phyloP scores from a whole-genome alignment of 2,888 invertebrate genomes.

The Leptinotarsa tumamoca region DNA sequence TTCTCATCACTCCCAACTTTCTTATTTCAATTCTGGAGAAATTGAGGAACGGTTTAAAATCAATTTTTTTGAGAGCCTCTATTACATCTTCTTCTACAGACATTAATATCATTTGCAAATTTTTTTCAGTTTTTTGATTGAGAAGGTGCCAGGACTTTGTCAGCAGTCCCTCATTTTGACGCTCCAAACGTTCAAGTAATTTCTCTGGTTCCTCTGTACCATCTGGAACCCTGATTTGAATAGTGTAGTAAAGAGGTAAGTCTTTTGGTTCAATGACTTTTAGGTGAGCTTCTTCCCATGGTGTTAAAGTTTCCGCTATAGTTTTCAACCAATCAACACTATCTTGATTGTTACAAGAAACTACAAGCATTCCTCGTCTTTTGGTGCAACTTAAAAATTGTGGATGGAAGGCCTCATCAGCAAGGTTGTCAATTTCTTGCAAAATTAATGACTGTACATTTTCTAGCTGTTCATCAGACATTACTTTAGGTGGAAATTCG shows the following conservation, averaged over 20 bases:
- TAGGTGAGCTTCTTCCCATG: constrained; percentile 34
- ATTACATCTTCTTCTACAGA: constrained; percentile 34
- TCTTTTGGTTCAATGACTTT: constrained; percentile 28
- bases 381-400: constrained; percentile 34
- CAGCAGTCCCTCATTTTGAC: constrained; percentile 32
- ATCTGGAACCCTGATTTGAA: constrained; percentile 10
- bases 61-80: constrained; percentile 27
- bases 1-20: constrained; percentile 14
- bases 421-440: constrained; percentile 30
- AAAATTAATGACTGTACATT: constrained; percentile 24
- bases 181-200: constrained; percentile 4
- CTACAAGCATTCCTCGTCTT: constrained; percentile 32
- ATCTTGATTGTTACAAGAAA: constrained; percentile 36
- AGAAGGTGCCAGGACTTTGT: constrained; percentile 33
- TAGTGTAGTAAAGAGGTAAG: constrained; percentile 30
- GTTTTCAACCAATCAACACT: constrained; percentile 38
- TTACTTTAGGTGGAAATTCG: constrained; percentile 32
- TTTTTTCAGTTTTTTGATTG: constrained; percentile 32
- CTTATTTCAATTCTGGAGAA: constrained; percentile 32
- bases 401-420: constrained; percentile 30
- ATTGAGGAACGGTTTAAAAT: constrained; percentile 35
- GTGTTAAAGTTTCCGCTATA: constrained; percentile 24
- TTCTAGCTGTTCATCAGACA: constrained; percentile 33
- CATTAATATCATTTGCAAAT: constrained; percentile 26
- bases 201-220: constrained; percentile 4